Percentiles rank a stretch among this genome's conserved stretches.
These are phyloP conservation scores for Nesidiocoris tenuis DNA, from an alignment of 2,888 invertebrate genomes.

Conservation along the genomic window DNA sequence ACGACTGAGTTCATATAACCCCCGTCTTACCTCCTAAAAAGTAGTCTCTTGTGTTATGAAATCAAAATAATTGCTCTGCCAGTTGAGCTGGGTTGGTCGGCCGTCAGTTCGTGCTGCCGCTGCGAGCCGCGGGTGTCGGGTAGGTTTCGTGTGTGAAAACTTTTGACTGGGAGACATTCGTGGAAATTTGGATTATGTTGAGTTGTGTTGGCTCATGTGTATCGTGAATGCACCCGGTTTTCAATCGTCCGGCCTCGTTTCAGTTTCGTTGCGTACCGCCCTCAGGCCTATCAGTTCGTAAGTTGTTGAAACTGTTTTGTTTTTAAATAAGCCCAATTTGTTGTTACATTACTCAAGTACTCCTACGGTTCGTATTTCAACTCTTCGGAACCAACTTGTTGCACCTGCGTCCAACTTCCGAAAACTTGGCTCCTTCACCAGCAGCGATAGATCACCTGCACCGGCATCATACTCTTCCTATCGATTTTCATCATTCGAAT, in stretches of 20 bases:
- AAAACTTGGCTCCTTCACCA: too few relatives aligned
- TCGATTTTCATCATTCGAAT: not conserved
- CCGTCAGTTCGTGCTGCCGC: constrained; percentile 5
- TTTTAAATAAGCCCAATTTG: too few relatives aligned
- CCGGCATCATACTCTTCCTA: too few relatives aligned
- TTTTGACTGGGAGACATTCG: not conserved
- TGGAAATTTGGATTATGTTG: not conserved
- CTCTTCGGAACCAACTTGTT: too few relatives aligned
- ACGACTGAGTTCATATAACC: constrained; percentile 33
- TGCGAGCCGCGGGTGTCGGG: not conserved
- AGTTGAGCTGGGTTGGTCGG: constrained; percentile 30
- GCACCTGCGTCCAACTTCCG: too few relatives aligned
- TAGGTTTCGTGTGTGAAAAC: not conserved
- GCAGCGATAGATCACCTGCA: too few relatives aligned
- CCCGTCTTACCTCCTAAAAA: constrained; percentile 26
- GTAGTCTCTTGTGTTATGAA: constrained; percentile 32
- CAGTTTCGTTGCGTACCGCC: not conserved
- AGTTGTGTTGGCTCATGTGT: not conserved
- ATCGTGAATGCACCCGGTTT: not conserved
- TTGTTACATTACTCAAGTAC: too few relatives aligned
- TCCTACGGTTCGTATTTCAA: too few relatives aligned
- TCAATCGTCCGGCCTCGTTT: not conserved
- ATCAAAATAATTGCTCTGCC: constrained; percentile 18
- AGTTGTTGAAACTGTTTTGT: too few relatives aligned
- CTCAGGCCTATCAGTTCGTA: too few relatives aligned